Conservation (phyloP, 2,888 invertebrate species). For the Melinopterus prodromus region DNA sequence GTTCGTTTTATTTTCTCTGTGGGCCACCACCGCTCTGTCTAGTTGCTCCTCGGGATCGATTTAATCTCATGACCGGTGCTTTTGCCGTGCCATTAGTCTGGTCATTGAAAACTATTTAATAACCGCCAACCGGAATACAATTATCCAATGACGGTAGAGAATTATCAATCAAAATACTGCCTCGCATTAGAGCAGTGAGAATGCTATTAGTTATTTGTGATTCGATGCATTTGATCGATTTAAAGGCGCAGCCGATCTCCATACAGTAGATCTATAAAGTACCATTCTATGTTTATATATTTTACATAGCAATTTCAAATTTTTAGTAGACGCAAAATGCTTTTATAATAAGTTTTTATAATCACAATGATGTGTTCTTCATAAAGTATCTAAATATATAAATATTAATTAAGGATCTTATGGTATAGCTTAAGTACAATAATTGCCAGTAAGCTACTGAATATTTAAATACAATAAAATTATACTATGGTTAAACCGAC, state of each 20-base stretch:
- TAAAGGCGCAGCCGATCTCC: background rate
- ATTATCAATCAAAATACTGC: constrained; percentile 4
- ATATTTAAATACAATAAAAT: too few species aligned
- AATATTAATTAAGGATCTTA: too few species aligned
- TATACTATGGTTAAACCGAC: too few species aligned
- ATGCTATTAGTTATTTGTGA: background rate
- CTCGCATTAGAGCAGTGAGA: background rate
- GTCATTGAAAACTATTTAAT: background rate
- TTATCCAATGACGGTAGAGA: background rate
- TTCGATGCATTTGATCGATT: background rate
- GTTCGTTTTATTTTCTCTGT: background rate
- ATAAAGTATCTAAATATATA: too few species aligned
- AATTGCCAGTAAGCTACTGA: too few species aligned
- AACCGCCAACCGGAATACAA: background rate
- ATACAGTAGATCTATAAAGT: too few species aligned
- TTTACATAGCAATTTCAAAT: too few species aligned
- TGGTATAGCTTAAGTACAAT: too few species aligned
- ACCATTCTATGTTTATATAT: too few species aligned
- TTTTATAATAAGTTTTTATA: too few species aligned
- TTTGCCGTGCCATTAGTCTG: background rate
- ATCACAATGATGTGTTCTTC: too few species aligned
- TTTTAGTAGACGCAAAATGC: too few species aligned
- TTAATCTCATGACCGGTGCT: background rate
- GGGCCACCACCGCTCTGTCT: background rate
- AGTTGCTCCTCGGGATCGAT: background rate